Percentiles rank a stretch among this genome's conserved stretches.
Evolutionary conservation across 1,140 invertebrate species (phyloP).

Genomic region (Dolichoris vasculosae): DNA sequence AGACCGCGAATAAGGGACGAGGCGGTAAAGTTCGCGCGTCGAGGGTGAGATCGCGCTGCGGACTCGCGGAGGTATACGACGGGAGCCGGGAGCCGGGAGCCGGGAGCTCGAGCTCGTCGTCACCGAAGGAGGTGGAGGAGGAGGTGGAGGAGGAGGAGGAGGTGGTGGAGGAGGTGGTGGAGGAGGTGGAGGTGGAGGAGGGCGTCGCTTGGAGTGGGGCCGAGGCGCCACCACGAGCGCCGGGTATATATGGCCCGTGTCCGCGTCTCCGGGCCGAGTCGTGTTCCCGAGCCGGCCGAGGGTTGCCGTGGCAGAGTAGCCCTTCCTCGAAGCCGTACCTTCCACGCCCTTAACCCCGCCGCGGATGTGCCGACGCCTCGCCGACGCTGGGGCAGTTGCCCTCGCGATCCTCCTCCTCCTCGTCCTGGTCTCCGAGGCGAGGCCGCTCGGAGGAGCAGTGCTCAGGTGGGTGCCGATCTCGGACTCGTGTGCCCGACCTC

Average conservation of each 20-base stretch:
- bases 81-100: too few species aligned
- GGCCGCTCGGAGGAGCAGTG: neutral
- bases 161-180: neutral
- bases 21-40: neutral
- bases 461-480: slow-evolving; percentile 52
- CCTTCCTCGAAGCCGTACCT: neutral
- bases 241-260: slow-evolving; percentile 29
- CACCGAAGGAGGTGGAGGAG: neutral
- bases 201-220: neutral
- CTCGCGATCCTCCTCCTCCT: slow-evolving; percentile 1
- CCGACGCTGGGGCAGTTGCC: neutral
- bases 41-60: neutral
- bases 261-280: slow-evolving; percentile 13
- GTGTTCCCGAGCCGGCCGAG: slow-evolving; percentile 15
- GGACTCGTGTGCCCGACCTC: slow-evolving; percentile 40
- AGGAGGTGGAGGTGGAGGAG: neutral
- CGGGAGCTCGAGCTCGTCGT: too few species aligned
- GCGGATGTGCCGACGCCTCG: neutral
- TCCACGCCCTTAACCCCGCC: neutral
- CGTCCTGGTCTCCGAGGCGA: neutral
- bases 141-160: neutral
- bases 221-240: neutral
- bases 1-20: neutral
- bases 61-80: neutral
- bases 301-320: neutral